Conservation (phyloP, 2,797 vertebrate species). For the Eulemur mongoz region DNA sequence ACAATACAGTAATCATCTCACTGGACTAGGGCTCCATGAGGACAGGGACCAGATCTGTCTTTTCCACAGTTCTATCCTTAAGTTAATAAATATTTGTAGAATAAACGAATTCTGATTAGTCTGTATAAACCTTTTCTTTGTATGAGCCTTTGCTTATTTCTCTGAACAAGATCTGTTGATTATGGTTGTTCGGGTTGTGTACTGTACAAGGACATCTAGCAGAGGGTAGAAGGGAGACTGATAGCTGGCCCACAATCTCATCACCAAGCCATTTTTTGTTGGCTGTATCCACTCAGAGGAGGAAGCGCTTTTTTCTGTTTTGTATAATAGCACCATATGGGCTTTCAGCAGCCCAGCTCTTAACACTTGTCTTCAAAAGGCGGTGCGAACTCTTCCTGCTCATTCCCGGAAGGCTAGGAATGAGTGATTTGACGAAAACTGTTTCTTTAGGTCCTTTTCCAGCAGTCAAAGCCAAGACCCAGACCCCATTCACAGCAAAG, state of each 20-base stretch:
- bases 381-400: not conserved
- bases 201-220: not conserved
- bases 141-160: not conserved
- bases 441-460: not conserved
- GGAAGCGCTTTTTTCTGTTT: not conserved
- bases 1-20: accelerated
- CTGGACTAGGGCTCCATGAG: not conserved
- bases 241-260: not conserved
- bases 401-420: not conserved
- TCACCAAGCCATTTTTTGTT: not conserved
- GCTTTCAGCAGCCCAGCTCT: not conserved
- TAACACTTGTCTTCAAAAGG: not conserved
- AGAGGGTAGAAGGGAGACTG: not conserved
- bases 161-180: not conserved
- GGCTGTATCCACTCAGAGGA: not conserved
- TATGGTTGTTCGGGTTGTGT: not conserved
- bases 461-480: not conserved
- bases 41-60: not conserved
- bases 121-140: not conserved
- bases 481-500: not conserved
- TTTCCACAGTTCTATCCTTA: not conserved
- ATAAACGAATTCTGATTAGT: not conserved
- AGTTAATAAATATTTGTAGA: not conserved
- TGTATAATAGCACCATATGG: accelerated
- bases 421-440: too few species aligned